Base-by-base conservation (phyloP, 2,888 invertebrate species). In the Pristionchus arcanus region DNA sequence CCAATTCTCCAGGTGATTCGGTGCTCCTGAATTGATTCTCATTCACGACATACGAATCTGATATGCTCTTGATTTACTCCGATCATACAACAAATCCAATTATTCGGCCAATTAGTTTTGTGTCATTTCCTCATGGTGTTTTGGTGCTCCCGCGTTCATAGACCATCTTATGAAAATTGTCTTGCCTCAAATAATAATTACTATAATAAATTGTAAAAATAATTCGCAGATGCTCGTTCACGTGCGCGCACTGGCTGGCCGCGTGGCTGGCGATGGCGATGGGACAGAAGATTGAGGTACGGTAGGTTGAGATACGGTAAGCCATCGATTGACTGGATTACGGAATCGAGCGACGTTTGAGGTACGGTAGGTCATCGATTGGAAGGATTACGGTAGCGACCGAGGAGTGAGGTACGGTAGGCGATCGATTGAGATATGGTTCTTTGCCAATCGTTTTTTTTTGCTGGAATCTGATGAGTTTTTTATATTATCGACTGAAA, bases 271-370 rank as follows among this genome's bases (percentile, higher is more conserved):
- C 87, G 16, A 28, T 87, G 13, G 87, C 87, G 31, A 87, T 87
- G 87, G 87, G 87, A 28, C 66, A 87, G 42, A 87, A 42, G 34
- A 28, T 87, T 16, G 87, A 87, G 87, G 87, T 87, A 87, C 31
- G 31, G 42, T 87, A 34, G n/a, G 28, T 4, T 15, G 81, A 81
- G 42, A 42, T 37, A 42, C 3, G 77, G 25, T n/a, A 31, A 55
- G 7, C 49, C 7, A 53, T 53, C 7, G 49, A 53, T 63, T 16
- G 16, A 11, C 15, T 7, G 68, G 68, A 28, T 28, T 68, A 68
- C 28, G 68, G 68, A 31, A 66, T 1, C 25, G 9, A 25, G 15
- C 13, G 66, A 66, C 9, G n/a, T 49, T 49, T 1, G 83, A 83
- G 49, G n/a, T 49, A 53, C 1, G 81, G 15, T 28, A 34, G n/a